These are phyloP conservation scores for Spialia ferax DNA, from an alignment of 2,888 invertebrate genomes.

Conservation along the genomic window DNA sequence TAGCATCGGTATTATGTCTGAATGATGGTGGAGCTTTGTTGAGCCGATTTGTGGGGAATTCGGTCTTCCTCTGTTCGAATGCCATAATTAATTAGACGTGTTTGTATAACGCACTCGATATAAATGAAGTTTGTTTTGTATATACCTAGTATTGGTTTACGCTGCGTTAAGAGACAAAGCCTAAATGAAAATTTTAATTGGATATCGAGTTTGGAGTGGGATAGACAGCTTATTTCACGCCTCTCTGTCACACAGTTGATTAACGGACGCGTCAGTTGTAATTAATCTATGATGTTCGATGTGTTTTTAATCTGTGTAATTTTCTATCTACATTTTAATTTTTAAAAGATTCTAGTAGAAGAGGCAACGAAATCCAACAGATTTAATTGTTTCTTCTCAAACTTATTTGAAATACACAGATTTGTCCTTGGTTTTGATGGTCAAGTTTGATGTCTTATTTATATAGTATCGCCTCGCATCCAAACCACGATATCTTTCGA, in stretches of 20 bases:
- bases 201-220: conserved; percentile 35
- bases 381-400: too few relatives aligned
- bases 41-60: conserved; percentile 73
- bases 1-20: conserved; percentile 68
- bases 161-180: conserved; percentile 24
- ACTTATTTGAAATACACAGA: too few relatives aligned
- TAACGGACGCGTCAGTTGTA: conserved; percentile 16
- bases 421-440: too few relatives aligned
- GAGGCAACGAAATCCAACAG: too few relatives aligned
- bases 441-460: too few relatives aligned
- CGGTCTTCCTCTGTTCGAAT: conserved; percentile 50
- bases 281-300: conserved; percentile 4
- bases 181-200: conserved; percentile 39
- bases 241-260: conserved; percentile 18
- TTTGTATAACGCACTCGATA: conserved; percentile 33
- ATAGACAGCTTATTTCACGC: conserved; percentile 12
- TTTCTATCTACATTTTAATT: neutral
- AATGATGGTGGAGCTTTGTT: conserved; percentile 59
- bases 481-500: too few relatives aligned
- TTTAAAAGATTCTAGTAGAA: too few relatives aligned
- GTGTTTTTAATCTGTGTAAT: conserved; percentile 9
- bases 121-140: conserved; percentile 25
- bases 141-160: conserved; percentile 17
- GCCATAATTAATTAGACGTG: conserved; percentile 34
- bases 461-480: too few relatives aligned